Base-by-base conservation (phyloP, 1,140 invertebrate genomes). In the Heliconius eleuchia region DNA sequence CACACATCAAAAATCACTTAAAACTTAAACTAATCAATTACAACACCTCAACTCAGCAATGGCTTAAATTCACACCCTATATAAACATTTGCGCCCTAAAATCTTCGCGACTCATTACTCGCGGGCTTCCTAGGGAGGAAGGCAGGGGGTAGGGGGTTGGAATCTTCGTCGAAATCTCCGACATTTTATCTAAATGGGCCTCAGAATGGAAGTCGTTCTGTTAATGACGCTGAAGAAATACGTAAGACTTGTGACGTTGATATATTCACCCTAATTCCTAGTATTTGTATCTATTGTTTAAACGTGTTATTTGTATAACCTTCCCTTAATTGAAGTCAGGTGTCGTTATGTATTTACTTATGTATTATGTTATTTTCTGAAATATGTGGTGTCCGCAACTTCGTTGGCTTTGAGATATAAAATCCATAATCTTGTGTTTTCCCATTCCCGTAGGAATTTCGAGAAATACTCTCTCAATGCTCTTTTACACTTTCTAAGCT, bases 181-280 rank as follows among this genome's bases (percentile, higher is more conserved):
- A 90, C 92, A 89, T 94, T 94, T 94, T 94, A 94, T 94, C 92
- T 94, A 93, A 94, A 94, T 93, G 92, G 91, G 91, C 88, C 86
- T 85, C 89, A 86, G 86, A 93, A 94, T 92, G 91, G 89, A 87
- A 85, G 87, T 87, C 92, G 89, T 91, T 88, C 85, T 88, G 84
- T 89, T 94, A 94, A 94, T 94, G 91, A 92, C 90, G 88, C 86
- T 83, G 87, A 92, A 94, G 91, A 94, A 93, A 92, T 87, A 84
- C 87, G 86, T 88, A 89, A 91, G 89, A 89, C 87, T 88, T 86
- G 74, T 76, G 86, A 86, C 85, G 86, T 83, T 89, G 89, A 91
- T 85, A 85, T 88, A 90, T 84, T 76, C 42, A 74, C 71, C 74
- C 79, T 80, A 77, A 80, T 79, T 74, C 60, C 50, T 34, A 42